Base-by-base conservation (phyloP, 2,888 invertebrate species). In the Cryptocephalus moraei region DNA sequence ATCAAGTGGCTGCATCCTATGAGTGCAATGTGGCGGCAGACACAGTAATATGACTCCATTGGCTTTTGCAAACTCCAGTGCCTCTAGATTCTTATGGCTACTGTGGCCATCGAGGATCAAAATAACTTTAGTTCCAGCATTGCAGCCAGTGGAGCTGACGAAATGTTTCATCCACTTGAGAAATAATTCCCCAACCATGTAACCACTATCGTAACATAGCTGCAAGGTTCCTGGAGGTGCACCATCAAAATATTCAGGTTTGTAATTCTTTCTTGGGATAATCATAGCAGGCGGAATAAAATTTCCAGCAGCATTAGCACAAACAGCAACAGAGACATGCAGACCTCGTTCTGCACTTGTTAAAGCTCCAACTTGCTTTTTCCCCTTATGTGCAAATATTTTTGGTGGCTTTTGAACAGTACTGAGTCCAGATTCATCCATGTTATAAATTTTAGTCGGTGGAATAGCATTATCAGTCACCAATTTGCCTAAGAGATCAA, bases 281-380 rank as follows among this genome's bases (percentile, higher is more conserved):
- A 40, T 40, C 9, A 40, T 11, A n/a, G 40, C 40, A 34, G 34
- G 34, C n/a, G 34, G n/a, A n/a, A 34, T n/a, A 34, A 34, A 34
- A 34, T 34, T 34, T 34, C n/a, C 34, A n/a, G n/a, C n/a, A 34
- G 34, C 34, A 34, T 34, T 34, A 34, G n/a, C 34, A 34, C 34
- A 34, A 9, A n/a, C 34, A 34, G n/a, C n/a, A 9, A 34, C 34
- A 9, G 34, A 9, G n/a, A 34, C 9, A 40, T 10, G 40, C 11
- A 9, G 40, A 40, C n/a, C 40, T 34, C 34, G 34, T 34, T 34
- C 34, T 9, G 9, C 34, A 34, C 34, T 34, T 34, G 34, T 34
- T 9, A 34, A 9, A 34, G 34, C 41, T 34, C 33, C 34, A 13
- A 36, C 48, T 31, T 61, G 57, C 39, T 62, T 60, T 43, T 33